A percentile compares a stretch with the other conserved stretches of the same genome.
Evolutionary conservation across 1,140 invertebrate species (phyloP).

Genomic region (Drosophila repletoides): DNA sequence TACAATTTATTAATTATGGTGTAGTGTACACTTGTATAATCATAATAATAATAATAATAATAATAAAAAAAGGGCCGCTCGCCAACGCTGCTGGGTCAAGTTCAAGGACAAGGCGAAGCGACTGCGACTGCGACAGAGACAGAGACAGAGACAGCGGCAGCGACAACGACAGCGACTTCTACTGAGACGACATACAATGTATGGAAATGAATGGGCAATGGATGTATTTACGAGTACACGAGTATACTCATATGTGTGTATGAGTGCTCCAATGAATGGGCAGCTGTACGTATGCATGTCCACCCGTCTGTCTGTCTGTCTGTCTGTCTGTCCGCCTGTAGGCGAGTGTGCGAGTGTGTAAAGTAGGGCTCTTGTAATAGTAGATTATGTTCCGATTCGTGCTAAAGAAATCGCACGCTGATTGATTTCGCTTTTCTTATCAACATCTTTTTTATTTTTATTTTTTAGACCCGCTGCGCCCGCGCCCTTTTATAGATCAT

Average conservation of each 20-base stretch:
- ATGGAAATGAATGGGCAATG: constrained; percentile 63
- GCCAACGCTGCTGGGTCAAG: constrained; percentile 65
- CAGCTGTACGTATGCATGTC: constrained; percentile 3
- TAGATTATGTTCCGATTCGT: constrained; percentile 30
- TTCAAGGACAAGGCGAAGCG: constrained; percentile 66
- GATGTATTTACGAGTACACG: constrained; percentile 8
- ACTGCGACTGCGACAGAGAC: constrained; percentile 21
- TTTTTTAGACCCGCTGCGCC: constrained; percentile 26
- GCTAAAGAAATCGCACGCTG: constrained; percentile 27
- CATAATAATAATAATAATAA: constrained; percentile 42
- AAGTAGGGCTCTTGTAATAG: constrained; percentile 20
- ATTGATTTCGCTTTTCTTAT: constrained; percentile 62
- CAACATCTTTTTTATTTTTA: constrained; percentile 8
- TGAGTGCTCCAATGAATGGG: constrained; percentile 21
- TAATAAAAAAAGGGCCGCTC: constrained; percentile 60
- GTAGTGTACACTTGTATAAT: constrained; percentile 49
- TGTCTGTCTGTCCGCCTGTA: not conserved
- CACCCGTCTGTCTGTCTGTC: not conserved
- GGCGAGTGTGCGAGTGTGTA: constrained; percentile 1
- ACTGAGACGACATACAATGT: constrained; percentile 11
- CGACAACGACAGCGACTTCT: constrained; percentile 41
- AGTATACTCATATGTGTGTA: not conserved
- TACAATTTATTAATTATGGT: constrained; percentile 69
- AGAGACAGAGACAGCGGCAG: constrained; percentile 21
- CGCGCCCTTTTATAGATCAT: constrained; percentile 76